Evolutionary conservation across 2,888 invertebrate species (phyloP).

Genomic region (Epistrophella euchroma): DNA sequence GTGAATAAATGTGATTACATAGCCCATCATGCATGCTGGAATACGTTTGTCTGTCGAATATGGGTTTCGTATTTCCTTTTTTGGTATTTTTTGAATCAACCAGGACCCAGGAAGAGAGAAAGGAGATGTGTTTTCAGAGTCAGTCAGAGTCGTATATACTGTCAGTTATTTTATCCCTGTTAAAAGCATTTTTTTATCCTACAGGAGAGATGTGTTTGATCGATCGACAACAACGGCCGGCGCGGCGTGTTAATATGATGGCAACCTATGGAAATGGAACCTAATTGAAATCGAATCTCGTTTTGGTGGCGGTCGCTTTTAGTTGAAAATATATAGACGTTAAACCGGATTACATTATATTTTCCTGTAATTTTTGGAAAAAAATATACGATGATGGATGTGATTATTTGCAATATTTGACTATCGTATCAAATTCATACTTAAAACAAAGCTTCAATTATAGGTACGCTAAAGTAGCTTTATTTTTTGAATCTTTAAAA

Average conservation of each 20-base stretch:
- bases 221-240: slow-evolving; percentile 22
- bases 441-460: no score
- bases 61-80: slow-evolving; percentile 16
- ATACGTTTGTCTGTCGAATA: slow-evolving; percentile 2
- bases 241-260: slow-evolving; percentile 7
- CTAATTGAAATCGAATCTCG: slow-evolving; percentile 55
- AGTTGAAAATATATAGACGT: slow-evolving; percentile 14
- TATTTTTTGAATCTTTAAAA: no score
- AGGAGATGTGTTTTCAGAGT: not conserved
- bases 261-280: slow-evolving; percentile 39
- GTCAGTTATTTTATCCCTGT: slow-evolving; percentile 31
- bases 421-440: no score
- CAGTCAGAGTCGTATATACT: not conserved
- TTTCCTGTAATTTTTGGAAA: not conserved
- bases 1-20: slow-evolving; percentile 35
- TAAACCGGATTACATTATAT: slow-evolving; percentile 19
- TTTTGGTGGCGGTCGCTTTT: slow-evolving; percentile 19
- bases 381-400: slow-evolving; percentile 7
- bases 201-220: slow-evolving; percentile 24
- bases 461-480: no score
- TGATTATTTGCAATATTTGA: not conserved
- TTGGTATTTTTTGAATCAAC: not conserved
- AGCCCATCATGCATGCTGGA: not conserved
- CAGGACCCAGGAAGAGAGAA: not conserved
- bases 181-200: slow-evolving; percentile 25